These are phyloP conservation scores for Stomatorhinus walkeri DNA, from an alignment of 2,797 vertebrate genomes.

Conservation along the genomic window DNA sequence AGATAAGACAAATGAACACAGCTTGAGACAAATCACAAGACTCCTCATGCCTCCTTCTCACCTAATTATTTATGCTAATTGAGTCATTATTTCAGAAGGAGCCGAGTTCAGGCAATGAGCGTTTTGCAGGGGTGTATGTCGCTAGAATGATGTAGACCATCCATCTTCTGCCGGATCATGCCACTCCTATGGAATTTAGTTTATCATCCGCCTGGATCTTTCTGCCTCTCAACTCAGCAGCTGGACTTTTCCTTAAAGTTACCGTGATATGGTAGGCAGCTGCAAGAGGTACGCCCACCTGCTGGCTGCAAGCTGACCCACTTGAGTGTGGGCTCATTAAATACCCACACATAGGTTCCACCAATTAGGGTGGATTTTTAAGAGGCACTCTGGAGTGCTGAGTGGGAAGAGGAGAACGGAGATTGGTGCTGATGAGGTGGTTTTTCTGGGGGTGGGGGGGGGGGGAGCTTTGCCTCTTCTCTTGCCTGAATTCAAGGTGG, in stretches of 20 bases:
- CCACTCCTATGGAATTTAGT: neutral
- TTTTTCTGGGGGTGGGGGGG: neutral
- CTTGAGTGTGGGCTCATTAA: conserved; percentile 8
- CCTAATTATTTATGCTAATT: conserved; percentile 17
- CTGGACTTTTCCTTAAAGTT: neutral
- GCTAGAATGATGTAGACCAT: neutral
- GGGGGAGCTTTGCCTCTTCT: neutral
- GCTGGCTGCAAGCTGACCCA: neutral
- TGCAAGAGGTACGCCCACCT: neutral
- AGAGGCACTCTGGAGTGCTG: conserved; percentile 3
- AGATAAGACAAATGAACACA: conserved; percentile 17
- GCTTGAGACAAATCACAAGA: conserved; percentile 18
- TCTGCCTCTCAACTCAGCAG: neutral
- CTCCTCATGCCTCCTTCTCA: conserved; percentile 9
- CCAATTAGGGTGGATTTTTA: conserved; percentile 11
- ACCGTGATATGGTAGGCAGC: neutral
- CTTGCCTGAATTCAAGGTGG: neutral
- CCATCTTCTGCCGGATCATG: neutral
- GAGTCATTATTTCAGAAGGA: conserved; percentile 7
- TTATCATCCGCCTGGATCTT: neutral
- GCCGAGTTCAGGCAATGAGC: neutral
- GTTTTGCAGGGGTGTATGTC: neutral
- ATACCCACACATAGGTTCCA: conserved; percentile 2
- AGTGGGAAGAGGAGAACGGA: neutral
- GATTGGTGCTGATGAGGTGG: conserved; percentile 9